Conservation (phyloP, 2,113 vertebrate genomes). For the Microtus richardsoni region DNA sequence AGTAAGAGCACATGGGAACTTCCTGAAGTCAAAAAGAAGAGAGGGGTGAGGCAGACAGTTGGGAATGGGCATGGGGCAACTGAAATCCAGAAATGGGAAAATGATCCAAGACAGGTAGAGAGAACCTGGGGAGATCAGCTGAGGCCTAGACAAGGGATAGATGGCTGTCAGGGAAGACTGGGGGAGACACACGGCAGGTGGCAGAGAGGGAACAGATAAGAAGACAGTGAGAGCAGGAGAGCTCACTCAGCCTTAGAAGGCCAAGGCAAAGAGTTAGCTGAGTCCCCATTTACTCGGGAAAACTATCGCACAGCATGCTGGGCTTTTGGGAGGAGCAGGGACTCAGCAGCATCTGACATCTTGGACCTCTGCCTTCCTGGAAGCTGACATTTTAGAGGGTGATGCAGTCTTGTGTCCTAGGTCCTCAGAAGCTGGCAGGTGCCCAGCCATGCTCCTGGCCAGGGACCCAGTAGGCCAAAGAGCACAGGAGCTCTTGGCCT, state of each 20-base stretch:
- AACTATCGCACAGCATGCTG: background rate
- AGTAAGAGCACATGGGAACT: background rate
- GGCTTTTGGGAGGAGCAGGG: background rate
- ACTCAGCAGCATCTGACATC: background rate
- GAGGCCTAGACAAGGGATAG: background rate
- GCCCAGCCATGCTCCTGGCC: background rate
- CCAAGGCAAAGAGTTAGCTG: background rate
- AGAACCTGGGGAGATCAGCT: background rate
- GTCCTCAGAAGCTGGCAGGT: background rate
- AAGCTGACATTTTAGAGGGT: background rate
- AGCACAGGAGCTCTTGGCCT: background rate
- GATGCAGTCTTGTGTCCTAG: background rate
- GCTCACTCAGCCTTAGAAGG: background rate
- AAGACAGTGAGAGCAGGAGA: background rate
- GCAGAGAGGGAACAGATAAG: background rate
- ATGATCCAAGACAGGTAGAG: background rate
- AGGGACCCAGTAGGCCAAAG: constrained; percentile 7
- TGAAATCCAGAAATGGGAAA: background rate
- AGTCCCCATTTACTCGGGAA: background rate
- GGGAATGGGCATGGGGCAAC: background rate
- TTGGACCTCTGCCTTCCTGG: background rate
- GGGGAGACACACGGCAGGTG: background rate
- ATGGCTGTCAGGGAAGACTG: background rate
- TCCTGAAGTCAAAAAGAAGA: background rate
- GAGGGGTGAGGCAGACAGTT: background rate